These are phyloP conservation scores for Trididemnum nubilum DNA, from an alignment of 23 tunicate genomes.

Conservation along the genomic window DNA sequence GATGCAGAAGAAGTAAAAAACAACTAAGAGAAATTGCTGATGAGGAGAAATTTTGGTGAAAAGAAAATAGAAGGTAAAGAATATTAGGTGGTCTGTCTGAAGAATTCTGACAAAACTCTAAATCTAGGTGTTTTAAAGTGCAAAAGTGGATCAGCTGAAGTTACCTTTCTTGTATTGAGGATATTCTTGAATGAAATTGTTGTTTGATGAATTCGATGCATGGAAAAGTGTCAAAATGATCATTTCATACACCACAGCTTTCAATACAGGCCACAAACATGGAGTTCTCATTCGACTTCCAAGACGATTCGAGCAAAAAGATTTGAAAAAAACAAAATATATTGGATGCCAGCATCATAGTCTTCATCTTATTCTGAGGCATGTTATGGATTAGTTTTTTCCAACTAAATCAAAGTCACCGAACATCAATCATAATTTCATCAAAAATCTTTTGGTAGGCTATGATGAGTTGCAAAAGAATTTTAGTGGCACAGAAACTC, in stretches of 20 bases:
- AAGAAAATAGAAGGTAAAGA: neutral
- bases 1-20: neutral
- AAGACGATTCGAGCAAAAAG: neutral
- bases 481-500: neutral
- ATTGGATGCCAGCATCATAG: neutral
- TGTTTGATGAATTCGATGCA: neutral
- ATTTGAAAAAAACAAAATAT: neutral
- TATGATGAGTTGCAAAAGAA: neutral
- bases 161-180: too few relatives aligned
- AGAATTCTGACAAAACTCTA: neutral
- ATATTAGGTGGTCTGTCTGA: neutral
- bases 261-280: neutral
- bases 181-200: too few relatives aligned
- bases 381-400: neutral
- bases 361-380: neutral
- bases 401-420: neutral
- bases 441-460: neutral
- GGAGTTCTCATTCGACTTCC: neutral
- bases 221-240: neutral
- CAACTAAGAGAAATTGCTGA: neutral
- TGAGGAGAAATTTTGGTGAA: neutral
- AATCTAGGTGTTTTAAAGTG: neutral
- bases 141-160: neutral
- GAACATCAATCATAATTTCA: neutral
- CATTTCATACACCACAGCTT: neutral